Evolutionary conservation across 2,113 vertebrate species (phyloP), one percentile per base, ranked within the genome.

Genomic region (Rhagologus leucostigma): DNA sequence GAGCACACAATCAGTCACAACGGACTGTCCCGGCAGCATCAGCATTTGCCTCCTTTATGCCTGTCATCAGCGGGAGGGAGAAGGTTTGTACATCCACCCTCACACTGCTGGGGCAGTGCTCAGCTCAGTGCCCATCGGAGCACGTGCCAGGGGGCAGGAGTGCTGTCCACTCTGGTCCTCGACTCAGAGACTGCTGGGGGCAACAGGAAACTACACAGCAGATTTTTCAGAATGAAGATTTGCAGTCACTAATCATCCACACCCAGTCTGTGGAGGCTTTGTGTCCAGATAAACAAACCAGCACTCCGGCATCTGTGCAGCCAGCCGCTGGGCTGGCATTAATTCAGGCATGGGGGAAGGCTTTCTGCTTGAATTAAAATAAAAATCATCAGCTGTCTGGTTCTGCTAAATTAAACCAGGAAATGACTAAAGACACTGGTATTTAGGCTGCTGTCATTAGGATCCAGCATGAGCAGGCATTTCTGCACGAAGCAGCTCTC

Each of bases 141-240:
- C 3, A 0, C 0, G 2, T 4, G 22, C 32, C 2, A 0, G 5
- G 1, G n/a, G 4, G 27, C 33, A 62, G 35, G 35, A n/a, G 22
- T 2, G 21, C 68, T 6, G 2, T 5, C 26, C 63, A 11, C 57
- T 32, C 13, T 0, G 39, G 2, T n/a, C 35, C 50, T 44, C 0
- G 0, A 29, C 24, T 21, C 85, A 16, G 37, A 32, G 15, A 5
- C 42, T 47, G 16, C 19, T 29, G 44, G 70, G 44, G 53, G 68
- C 63, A 59, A 26, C 23, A 76, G 56, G 52, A 75, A 68, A 76
- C 37, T 35, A 14, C 46, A 17, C 49, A 49, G 65, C 16, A 67
- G 44, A 35, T 71, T 67, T 18, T 15, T 50, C 16, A 23, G 42
- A 46, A 46, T 3, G 33, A 50, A 63, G 70, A 71, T 37, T 24